Conservation (phyloP, 2,888 invertebrate species). For the Pycnomerus fuliginosus region DNA sequence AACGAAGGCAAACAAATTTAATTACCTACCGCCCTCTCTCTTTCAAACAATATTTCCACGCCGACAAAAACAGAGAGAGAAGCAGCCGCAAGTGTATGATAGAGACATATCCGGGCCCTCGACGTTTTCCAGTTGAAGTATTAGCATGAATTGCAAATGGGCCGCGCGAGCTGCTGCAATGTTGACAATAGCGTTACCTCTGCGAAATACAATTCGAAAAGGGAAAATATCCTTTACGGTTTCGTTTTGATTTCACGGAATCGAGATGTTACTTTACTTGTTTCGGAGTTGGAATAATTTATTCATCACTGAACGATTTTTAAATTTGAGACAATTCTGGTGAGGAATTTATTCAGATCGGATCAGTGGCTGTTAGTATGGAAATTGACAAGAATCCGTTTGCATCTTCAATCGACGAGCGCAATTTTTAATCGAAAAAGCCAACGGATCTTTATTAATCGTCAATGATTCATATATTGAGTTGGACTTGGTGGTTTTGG, state of each 20-base stretch:
- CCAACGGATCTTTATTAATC: too few relatives aligned
- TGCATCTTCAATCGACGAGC: conserved; percentile 3
- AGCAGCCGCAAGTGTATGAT: conserved; percentile 4
- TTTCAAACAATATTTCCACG: too few relatives aligned
- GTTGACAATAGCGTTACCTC: conserved; percentile 19
- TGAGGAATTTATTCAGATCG: conserved; percentile 3
- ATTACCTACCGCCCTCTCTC: too few relatives aligned
- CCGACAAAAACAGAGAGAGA: too few relatives aligned
- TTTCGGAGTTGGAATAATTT: too few relatives aligned
- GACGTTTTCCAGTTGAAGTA: conserved; percentile 17
- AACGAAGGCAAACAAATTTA: too few relatives aligned
- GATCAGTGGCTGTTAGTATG: conserved; percentile 9
- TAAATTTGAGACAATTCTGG: conserved; percentile 11
- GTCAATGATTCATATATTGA: too few relatives aligned
- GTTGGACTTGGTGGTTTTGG: too few relatives aligned
- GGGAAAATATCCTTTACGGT: conserved; percentile 1
- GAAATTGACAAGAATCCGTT: conserved; percentile 10
- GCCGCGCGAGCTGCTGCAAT: conserved; percentile 8
- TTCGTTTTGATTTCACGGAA: too few relatives aligned
- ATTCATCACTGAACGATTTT: conserved; percentile 4
- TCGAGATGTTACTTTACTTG: too few relatives aligned
- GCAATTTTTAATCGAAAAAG: too few relatives aligned
- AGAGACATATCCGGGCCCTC: conserved; percentile 5
- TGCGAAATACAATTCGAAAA: conserved; percentile 16
- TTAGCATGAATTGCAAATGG: conserved; percentile 23